Conservation (phyloP, 2,113 vertebrate genomes). For the Epinephelus moara region DNA sequence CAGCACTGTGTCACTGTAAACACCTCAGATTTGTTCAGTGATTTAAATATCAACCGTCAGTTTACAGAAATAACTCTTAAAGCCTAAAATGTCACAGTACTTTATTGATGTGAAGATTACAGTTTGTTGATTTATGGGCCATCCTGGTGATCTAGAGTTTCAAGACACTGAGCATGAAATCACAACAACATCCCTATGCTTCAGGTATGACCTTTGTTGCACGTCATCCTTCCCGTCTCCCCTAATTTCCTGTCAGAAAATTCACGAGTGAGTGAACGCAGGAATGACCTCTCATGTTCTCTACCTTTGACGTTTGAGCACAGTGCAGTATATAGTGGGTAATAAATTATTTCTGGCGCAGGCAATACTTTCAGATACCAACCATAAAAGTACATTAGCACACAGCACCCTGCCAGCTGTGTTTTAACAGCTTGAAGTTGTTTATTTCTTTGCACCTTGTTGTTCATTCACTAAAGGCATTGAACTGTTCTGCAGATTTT, state of each 20-base stretch:
- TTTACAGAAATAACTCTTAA: neutral
- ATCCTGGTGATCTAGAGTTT: neutral
- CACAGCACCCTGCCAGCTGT: neutral
- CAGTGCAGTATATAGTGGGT: neutral
- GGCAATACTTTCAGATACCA: neutral
- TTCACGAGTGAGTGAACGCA: neutral
- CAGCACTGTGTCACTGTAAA: too few relatives aligned
- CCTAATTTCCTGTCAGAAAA: neutral
- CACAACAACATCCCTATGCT: neutral
- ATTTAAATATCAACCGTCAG: too few relatives aligned
- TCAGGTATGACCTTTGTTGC: neutral
- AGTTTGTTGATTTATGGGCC: neutral
- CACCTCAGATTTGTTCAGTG: too few relatives aligned
- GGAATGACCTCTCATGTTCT: neutral
- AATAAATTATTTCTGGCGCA: neutral
- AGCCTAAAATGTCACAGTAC: constrained; percentile 6
- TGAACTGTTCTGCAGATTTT: constrained; percentile 86
- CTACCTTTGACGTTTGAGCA: neutral
- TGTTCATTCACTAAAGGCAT: constrained; percentile 1
- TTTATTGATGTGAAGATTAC: neutral
- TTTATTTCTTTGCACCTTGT: neutral
- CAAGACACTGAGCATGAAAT: neutral
- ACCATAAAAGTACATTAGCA: neutral
- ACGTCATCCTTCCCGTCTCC: neutral
- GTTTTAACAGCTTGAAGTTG: neutral